phyloP scores from a whole-genome alignment of 2,797 vertebrate genomes.

The Stomatorhinus walkeri region DNA sequence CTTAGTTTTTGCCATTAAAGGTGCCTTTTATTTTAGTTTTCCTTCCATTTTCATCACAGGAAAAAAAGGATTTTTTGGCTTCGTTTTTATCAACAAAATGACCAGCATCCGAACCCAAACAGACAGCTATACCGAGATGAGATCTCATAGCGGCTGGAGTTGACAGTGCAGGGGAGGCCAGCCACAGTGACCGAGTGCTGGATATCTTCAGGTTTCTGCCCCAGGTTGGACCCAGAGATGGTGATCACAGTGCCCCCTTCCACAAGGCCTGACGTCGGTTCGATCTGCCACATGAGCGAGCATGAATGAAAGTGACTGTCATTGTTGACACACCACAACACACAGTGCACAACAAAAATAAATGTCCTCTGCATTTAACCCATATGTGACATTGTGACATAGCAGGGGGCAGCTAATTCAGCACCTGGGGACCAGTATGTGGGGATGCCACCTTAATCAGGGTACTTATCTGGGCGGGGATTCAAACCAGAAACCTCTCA shows the following conservation, averaged over 20 bases:
- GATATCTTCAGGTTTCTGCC: conserved; percentile 86
- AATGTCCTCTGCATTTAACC: neutral
- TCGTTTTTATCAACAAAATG: neutral
- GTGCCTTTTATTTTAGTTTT: neutral
- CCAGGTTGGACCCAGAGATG: conserved; percentile 90
- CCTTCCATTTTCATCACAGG: no score
- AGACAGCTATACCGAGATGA: conserved; percentile 75
- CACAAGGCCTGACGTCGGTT: conserved; percentile 80
- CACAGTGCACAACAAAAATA: neutral
- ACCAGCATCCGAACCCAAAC: neutral
- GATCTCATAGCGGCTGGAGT: conserved; percentile 76
- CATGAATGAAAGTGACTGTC: neutral
- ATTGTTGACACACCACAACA: neutral
- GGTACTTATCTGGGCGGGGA: neutral
- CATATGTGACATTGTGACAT: neutral
- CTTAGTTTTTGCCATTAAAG: no score
- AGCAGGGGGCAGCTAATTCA: neutral
- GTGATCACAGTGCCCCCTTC: conserved; percentile 85
- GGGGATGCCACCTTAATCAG: neutral
- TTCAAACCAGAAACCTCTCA: neutral
- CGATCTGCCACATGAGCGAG: conserved; percentile 59
- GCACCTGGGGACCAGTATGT: neutral
- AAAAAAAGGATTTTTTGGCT: neutral
- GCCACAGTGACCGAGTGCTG: conserved; percentile 78
- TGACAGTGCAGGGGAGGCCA: conserved; percentile 73